phyloP scores from a whole-genome alignment of 2,113 vertebrate genomes.

The Petrocephalus microphthalmus region DNA sequence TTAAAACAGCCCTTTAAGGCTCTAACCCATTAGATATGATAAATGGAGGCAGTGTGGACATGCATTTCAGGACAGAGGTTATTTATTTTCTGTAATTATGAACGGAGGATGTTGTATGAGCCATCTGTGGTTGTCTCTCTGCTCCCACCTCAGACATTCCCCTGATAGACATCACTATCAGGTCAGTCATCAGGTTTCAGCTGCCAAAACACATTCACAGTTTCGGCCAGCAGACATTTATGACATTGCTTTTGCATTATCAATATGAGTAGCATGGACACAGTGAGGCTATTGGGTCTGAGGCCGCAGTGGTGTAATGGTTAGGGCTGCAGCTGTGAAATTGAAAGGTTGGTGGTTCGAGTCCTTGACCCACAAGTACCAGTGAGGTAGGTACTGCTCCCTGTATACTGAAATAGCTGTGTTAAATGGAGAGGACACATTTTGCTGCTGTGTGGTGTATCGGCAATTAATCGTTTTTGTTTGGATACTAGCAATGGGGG shows the following conservation, averaged over 20 bases:
- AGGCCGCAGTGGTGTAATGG: neutral
- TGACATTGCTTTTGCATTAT: neutral
- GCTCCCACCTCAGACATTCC: constrained; percentile 19
- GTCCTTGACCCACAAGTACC: too few relatives aligned
- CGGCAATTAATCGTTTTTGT: neutral
- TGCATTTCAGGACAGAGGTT: constrained; percentile 37
- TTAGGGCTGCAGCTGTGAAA: too few relatives aligned
- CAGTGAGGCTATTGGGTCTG: neutral
- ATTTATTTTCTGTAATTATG: constrained; percentile 51
- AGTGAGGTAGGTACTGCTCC: too few relatives aligned
- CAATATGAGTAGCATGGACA: neutral
- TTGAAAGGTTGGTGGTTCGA: too few relatives aligned
- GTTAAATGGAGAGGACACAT: too few relatives aligned
- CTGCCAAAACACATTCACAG: neutral
- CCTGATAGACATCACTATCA: neutral
- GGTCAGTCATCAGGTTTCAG: neutral
- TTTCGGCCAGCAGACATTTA: neutral
- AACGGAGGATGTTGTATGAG: constrained; percentile 46
- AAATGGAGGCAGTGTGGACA: constrained; percentile 14
- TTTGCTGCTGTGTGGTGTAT: too few relatives aligned
- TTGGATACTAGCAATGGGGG: neutral
- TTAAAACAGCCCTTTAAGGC: neutral
- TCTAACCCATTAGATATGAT: neutral
- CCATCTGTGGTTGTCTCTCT: constrained; percentile 35
- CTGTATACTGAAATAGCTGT: too few relatives aligned